phyloP scores from a whole-genome alignment of 2,888 invertebrate species.

The Drosophila borealis region DNA sequence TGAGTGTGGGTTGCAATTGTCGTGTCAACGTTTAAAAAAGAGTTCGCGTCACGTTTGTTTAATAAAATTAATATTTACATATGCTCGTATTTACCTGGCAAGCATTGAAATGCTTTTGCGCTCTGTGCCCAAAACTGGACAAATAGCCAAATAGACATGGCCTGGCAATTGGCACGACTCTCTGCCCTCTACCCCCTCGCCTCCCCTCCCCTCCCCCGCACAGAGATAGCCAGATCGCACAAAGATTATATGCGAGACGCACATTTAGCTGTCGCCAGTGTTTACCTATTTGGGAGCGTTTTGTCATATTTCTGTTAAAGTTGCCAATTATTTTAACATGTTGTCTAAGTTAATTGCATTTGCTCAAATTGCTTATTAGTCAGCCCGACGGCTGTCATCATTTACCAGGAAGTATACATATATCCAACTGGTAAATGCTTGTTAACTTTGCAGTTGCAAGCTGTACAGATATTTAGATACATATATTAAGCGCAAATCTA shows the following conservation, averaged over 20 bases:
- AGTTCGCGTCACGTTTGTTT: conserved; percentile 73
- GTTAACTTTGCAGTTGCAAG: neutral
- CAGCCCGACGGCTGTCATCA: neutral
- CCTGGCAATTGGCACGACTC: conserved; percentile 72
- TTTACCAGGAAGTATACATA: conserved; percentile 5
- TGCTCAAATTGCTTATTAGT: conserved; percentile 13
- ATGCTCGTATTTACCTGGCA: conserved; percentile 70
- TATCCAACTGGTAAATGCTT: conserved; percentile 7
- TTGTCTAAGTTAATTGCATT: conserved; percentile 17
- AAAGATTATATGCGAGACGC: conserved; percentile 18
- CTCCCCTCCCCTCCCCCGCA: neutral
- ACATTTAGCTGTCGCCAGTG: conserved; percentile 10
- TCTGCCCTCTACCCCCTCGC: neutral
- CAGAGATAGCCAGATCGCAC: conserved; percentile 25
- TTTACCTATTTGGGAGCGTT: conserved; percentile 22
- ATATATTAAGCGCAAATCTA: neutral
- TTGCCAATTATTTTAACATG: conserved; percentile 13
- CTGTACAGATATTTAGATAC: no score
- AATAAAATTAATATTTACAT: conserved; percentile 80
- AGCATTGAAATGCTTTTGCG: conserved; percentile 31
- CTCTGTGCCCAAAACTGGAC: conserved; percentile 67
- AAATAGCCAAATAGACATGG: conserved; percentile 66
- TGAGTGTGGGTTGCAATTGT: conserved; percentile 55
- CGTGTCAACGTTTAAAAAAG: conserved; percentile 49
- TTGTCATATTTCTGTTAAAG: conserved; percentile 15